Evolutionary conservation across 2,888 invertebrate genomes (phyloP).

Genomic region (Helicoverpa assulta): DNA sequence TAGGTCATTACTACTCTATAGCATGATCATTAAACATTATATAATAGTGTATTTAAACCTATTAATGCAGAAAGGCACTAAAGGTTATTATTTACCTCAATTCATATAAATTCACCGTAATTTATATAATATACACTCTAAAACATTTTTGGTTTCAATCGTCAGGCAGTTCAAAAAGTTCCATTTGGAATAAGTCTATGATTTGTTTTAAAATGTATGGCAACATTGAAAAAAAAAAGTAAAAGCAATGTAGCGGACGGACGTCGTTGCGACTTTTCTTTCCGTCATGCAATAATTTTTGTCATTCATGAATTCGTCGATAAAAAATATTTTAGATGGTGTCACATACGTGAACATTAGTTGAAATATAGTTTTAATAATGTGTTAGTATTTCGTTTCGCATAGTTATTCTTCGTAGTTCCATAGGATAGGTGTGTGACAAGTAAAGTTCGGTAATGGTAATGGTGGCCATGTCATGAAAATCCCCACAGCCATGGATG

Average conservation of each 20-base stretch:
- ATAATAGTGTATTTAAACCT: no score
- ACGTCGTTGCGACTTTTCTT: conserved; percentile 90
- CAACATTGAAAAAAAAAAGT: conserved; percentile 80
- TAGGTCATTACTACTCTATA: no score
- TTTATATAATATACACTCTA: no score
- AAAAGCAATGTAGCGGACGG: conserved; percentile 87
- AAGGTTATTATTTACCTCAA: no score
- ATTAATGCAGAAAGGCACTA: no score
- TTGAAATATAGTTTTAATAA: conserved; percentile 86
- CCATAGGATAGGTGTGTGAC: conserved; percentile 88
- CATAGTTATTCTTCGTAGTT: conserved; percentile 85
- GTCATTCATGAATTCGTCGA: conserved; percentile 89
- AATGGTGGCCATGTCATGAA: conserved; percentile 91
- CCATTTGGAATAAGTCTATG: conserved; percentile 20
- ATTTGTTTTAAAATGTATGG: conserved; percentile 61
- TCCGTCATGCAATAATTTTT: conserved; percentile 90
- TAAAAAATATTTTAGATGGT: conserved; percentile 86
- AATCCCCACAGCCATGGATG: conserved; percentile 91
- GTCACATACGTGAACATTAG: conserved; percentile 84
- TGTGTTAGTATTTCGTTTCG: conserved; percentile 87
- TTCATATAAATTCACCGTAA: no score
- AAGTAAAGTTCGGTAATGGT: conserved; percentile 89
- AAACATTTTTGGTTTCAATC: no score
- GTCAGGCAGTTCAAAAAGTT: neutral
- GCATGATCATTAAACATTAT: no score